Evolutionary conservation across 2,797 vertebrate species (phyloP).

Genomic region (Epinephelus awoara): DNA sequence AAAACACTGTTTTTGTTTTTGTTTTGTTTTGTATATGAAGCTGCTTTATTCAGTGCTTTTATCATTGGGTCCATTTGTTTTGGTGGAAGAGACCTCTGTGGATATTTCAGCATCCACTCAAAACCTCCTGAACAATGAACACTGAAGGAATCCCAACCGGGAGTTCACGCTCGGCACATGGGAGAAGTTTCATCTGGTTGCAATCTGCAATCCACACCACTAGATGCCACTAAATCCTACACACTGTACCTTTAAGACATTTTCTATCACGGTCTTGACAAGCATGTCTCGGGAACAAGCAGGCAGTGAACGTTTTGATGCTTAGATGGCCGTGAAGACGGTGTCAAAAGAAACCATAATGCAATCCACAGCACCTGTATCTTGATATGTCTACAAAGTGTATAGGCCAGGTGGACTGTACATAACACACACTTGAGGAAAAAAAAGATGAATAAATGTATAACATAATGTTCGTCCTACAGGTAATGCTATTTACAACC

Average conservation of each 20-base stretch:
- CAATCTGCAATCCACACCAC: too few species aligned
- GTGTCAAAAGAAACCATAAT: constrained; percentile 21
- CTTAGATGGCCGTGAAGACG: neutral
- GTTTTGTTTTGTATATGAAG: too few species aligned
- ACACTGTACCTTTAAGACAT: neutral
- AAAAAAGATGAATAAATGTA: constrained; percentile 55
- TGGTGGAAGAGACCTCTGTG: too few species aligned
- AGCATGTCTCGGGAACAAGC: constrained; percentile 19
- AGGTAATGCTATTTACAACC: constrained; percentile 30
- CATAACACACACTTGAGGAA: constrained; percentile 40
- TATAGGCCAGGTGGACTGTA: constrained; percentile 42
- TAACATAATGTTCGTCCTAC: constrained; percentile 39
- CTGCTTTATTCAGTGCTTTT: too few species aligned
- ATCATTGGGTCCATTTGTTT: too few species aligned
- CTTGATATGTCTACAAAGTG: constrained; percentile 30
- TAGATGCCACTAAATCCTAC: too few species aligned
- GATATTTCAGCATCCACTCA: too few species aligned
- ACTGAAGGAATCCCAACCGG: too few species aligned
- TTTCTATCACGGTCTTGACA: constrained; percentile 34
- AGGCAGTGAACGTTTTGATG: constrained; percentile 23
- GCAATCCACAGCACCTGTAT: constrained; percentile 31
- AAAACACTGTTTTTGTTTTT: too few species aligned
- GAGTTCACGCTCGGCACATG: too few species aligned
- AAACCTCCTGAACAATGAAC: too few species aligned
- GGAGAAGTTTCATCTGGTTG: too few species aligned